Base-by-base conservation (phyloP, 2,113 vertebrate species). In the Steatornis caripensis region DNA sequence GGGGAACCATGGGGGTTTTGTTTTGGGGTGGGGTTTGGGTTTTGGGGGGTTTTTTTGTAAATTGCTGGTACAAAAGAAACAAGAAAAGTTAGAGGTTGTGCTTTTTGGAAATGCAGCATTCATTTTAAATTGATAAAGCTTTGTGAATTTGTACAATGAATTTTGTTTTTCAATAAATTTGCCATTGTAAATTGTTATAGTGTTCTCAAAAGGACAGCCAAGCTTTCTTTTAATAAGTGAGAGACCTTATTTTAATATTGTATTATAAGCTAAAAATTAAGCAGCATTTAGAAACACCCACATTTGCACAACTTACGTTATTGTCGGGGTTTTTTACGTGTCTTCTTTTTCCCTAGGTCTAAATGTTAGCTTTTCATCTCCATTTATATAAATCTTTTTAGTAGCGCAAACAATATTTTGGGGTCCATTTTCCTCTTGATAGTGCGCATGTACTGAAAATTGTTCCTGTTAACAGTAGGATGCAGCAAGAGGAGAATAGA, bases 161-260 rank as follows among this genome's bases (percentile, higher is more conserved):
- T 92, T 96, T 95, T 95, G 95, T 97, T 92, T 98, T 95, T 94
- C 97, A 92, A 96, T 93, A 98, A 98, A 97, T 97, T 98, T 97
- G 98, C 98, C 98, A 97, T 98, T 98, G 99, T 98, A 99, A 98
- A 97, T 98, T 98, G 98, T 98, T 98, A 96, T 87, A 98, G 98
- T 98, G 96, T 98, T 98, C 97, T 97, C 98, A 98, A 98, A 98
- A 98, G 97, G 98, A 99, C 98, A 98, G 98, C 99, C 99, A 97
- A 98, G 98, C 98, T 98, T 98, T 99, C 98, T 98, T 98, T 99
- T 98, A 98, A 98, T 98, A 98, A 99, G 98, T 98, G 98, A 98
- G 98, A 98, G 98, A 99, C 98, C 98, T 99, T 99, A 99, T 98
- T 98, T 99, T 99, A 99, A 98, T 99, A 99, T 98, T 99, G 98